Evolutionary conservation across 2,888 invertebrate genomes (phyloP), one percentile per base, ranked within the genome.

Genomic region (Drosophila colorata): DNA sequence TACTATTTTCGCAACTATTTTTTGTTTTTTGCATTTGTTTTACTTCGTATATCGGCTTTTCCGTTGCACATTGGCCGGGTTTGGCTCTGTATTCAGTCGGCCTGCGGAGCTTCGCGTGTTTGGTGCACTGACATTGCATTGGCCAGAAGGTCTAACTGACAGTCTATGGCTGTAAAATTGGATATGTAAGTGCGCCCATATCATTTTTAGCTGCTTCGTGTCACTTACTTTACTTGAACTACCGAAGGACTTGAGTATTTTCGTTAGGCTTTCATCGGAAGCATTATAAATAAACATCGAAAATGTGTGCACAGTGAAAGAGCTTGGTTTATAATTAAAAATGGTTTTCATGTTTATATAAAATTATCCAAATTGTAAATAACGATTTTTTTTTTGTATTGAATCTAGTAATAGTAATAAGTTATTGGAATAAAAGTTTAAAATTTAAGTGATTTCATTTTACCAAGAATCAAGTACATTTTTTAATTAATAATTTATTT

Each of bases 121-220:
- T 88, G 83, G 65, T 73, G 68, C 84, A 73, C 82, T 82, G 82
- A 82, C 88, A 82, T 77, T 88, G 88, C 74, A 60, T 64, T 53
- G 80, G 58, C 69, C 73, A 86, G 88, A 88, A 82, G 81, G 81
- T 73, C 81, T 80, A 47, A 53, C 63, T 74, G 74, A 75, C 74
- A 74, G 76, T 70, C 56, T 65, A 48, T 55, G 59, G 52, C 56
- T 44, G 37, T 64, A 59, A 72, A 58, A 58, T 73, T 74, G 60
- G 61, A 68, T 68, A 49, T 66, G 57, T 58, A 69, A 55, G 66
- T 52, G 44, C 25, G 38, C 20, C 40, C 57, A 52, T 58, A 46
- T 46, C 33, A 40, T 35, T 73, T 69, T 44, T 44, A 40, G 64
- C 71, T 53, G 48, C 48, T 60, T 74, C 69, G 69, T 69, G 67